A percentile compares a stretch with the other conserved stretches of the same genome.
Conservation (phyloP, 2,113 vertebrate species). For the Sula dactylatra region DNA sequence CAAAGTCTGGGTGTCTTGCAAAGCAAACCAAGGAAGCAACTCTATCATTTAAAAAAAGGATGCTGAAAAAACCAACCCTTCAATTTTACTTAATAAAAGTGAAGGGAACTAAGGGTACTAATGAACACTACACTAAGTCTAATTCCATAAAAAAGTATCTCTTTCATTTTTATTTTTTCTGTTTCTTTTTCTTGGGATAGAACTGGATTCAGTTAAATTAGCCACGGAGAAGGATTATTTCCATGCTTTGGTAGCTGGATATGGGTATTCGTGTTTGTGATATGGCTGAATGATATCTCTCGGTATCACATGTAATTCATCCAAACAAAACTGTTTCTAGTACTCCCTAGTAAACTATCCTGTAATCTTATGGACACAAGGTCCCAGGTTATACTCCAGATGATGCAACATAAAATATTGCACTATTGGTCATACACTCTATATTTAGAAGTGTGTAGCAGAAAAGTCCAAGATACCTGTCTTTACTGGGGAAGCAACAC, state of each 20-base stretch:
- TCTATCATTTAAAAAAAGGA: background rate
- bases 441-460: background rate
- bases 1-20: background rate
- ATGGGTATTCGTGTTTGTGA: background rate
- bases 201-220: background rate
- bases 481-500: background rate
- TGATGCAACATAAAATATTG: background rate
- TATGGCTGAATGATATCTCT: background rate
- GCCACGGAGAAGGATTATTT: background rate
- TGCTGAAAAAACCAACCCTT: background rate
- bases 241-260: background rate
- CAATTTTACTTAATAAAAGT: background rate
- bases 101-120: background rate
- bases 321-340: background rate
- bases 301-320: background rate
- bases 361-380: background rate
- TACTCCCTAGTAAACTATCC: background rate
- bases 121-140: background rate
- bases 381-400: background rate
- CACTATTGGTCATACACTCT: background rate
- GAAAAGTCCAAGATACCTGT: background rate
- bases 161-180: background rate
- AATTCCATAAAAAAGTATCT: background rate
- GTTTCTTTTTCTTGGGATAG: background rate
- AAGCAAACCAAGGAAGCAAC: background rate